A percentile compares a stretch with the other conserved stretches of the same genome.
Evolutionary conservation across 2,797 vertebrate genomes (phyloP).

Genomic region (Artibeus lituratus): DNA sequence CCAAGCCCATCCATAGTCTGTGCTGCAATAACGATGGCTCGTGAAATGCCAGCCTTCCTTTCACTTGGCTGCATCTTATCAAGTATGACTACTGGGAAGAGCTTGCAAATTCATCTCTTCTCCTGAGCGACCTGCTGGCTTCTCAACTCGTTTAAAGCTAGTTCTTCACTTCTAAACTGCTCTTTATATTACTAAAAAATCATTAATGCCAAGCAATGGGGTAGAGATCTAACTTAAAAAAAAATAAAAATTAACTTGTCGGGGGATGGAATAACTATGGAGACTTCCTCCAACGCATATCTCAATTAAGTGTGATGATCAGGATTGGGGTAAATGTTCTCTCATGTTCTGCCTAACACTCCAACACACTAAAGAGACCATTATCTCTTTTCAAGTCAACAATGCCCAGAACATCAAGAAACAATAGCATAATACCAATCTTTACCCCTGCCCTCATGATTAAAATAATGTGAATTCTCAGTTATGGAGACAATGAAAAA

Average conservation of each 20-base stretch:
- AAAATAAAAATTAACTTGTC: slow-evolving; percentile 74
- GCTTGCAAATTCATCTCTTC: not conserved
- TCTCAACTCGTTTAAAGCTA: slow-evolving; percentile 52
- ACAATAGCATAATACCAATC: slow-evolving; percentile 28
- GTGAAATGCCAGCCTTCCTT: not conserved
- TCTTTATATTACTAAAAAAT: slow-evolving; percentile 72
- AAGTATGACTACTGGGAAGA: not conserved
- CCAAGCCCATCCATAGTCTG: not conserved
- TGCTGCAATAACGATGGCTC: not conserved
- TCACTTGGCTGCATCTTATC: not conserved
- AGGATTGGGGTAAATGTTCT: slow-evolving; percentile 69
- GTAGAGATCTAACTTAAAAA: slow-evolving; percentile 72
- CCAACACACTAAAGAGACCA: slow-evolving; percentile 65
- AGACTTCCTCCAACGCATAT: slow-evolving; percentile 60
- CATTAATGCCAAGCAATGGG: slow-evolving; percentile 79
- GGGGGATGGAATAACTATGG: slow-evolving; percentile 66
- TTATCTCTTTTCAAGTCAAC: slow-evolving; percentile 59
- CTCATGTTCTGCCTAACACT: slow-evolving; percentile 56
- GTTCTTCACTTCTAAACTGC: slow-evolving; percentile 71
- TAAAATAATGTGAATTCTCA: slow-evolving; percentile 23
- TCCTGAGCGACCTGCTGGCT: not conserved
- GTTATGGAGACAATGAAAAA: not conserved
- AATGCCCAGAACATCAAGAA: slow-evolving; percentile 56
- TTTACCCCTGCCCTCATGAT: slow-evolving; percentile 52
- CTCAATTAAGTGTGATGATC: slow-evolving; percentile 77